Base-by-base conservation (phyloP, 1,140 invertebrate genomes). In the Condylostylus longicornis region DNA sequence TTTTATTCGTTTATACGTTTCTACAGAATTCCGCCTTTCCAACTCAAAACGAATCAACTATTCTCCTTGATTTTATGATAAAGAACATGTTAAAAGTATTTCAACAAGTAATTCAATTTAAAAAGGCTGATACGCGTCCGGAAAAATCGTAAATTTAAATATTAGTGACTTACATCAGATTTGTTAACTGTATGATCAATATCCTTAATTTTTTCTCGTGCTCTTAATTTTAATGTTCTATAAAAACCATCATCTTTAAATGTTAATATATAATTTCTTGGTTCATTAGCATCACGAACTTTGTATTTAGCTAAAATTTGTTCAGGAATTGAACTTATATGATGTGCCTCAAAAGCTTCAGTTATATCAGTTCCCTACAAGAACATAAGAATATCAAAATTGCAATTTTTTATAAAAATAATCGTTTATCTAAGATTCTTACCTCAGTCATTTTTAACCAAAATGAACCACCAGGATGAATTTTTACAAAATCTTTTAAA, bases 391-490 rank as follows among this genome's bases (percentile, higher is more conserved):
- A 17, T n/a, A 12, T 36, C 6, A 25, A 7, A 25, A n/a, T 31
- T 31, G 30, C 12, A 31, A n/a, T 31, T 31, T 31, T 15, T 7
- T 31, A 31, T 15, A 31, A 31, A 31, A 31, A 31, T n/a, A 31
- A 31, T 7, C 6, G 13, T 8, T 8, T n/a, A 31, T 7, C 30
- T 15, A 7, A 8, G 6, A 7, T 17, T 6, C 30, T 31, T 9
- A 6, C 30, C 12, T 31, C 30, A 4, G 80, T 81, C 4, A 77
- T 37, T 36, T 66, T 48, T 6, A 87, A 53, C 82, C 82, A 87
- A 49, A 81, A 74, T 8, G 56, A 33, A 12, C 83, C 83, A 20
- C 84, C 85, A n/a, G 84, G 84, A 67, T 89, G 85, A 14, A 50
- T 67, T 1, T 68, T 41, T 0, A 76, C 55, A 48, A 83, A 89